A percentile compares a stretch with the other conserved stretches of the same genome.
Conservation (phyloP, 2,797 vertebrate species). For the Propithecus deckenii region DNA sequence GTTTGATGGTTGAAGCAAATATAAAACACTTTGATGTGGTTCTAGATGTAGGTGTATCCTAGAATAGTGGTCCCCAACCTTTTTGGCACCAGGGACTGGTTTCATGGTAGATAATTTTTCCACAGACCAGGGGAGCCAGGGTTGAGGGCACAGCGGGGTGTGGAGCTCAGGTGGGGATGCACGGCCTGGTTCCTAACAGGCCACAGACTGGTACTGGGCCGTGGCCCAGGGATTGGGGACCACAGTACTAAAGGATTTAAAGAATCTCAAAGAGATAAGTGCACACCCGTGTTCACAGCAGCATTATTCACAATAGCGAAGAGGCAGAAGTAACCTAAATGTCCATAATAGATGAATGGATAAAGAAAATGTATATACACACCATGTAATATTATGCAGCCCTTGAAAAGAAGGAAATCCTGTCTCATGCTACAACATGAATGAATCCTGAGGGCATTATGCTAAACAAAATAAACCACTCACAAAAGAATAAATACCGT, state of each 20-base stretch:
- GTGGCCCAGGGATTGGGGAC: too few species aligned
- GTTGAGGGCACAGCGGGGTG: fast-evolving
- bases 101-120: too few species aligned
- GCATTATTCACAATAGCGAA: neutral
- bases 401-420: neutral
- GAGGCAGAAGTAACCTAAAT: neutral
- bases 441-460: too few species aligned
- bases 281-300: neutral
- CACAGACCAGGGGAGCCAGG: too few species aligned
- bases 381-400: neutral
- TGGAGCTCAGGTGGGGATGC: too few species aligned
- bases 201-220: too few species aligned
- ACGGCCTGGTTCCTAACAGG: too few species aligned
- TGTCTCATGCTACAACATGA: neutral
- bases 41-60: too few species aligned
- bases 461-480: neutral
- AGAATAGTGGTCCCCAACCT: too few species aligned
- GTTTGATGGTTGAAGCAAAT: too few species aligned
- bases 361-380: neutral
- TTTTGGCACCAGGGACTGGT: too few species aligned
- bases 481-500: neutral
- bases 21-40: too few species aligned
- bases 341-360: neutral
- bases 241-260: neutral
- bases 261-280: neutral